These are phyloP conservation scores for Vidua macroura DNA, from an alignment of 2,113 vertebrate genomes.

Conservation along the genomic window DNA sequence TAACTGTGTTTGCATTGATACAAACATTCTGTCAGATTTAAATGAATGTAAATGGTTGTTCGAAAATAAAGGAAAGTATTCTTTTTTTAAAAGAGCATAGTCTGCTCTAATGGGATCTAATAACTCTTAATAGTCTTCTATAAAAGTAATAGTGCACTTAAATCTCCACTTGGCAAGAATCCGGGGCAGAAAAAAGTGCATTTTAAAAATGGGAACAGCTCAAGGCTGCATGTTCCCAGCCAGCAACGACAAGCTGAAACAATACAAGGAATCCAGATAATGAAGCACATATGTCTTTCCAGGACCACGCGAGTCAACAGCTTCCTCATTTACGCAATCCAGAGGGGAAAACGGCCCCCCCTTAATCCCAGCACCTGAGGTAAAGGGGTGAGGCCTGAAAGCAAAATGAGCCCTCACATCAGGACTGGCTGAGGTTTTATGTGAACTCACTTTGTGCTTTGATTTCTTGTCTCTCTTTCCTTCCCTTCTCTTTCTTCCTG, in stretches of 20 bases:
- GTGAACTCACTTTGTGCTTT: not conserved
- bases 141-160: constrained; percentile 69
- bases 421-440: not conserved
- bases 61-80: constrained; percentile 46
- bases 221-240: constrained; percentile 54
- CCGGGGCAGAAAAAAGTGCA: constrained; percentile 54
- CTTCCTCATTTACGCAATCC: constrained; percentile 59
- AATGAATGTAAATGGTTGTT: constrained; percentile 45
- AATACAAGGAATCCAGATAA: constrained; percentile 69
- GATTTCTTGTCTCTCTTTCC: not conserved
- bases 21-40: constrained; percentile 52
- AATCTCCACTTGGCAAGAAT: constrained; percentile 65
- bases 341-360: not conserved
- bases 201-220: constrained; percentile 70
- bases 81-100: constrained; percentile 47
- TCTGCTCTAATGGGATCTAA: constrained; percentile 64
- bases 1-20: constrained; percentile 31
- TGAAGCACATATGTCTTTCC: constrained; percentile 60
- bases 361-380: constrained; percentile 3
- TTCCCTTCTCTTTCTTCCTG: not conserved
- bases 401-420: not conserved
- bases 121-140: constrained; percentile 64
- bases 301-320: constrained; percentile 36
- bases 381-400: not conserved
- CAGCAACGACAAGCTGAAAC: constrained; percentile 68